A percentile compares a stretch with the other conserved stretches of the same genome.
Evolutionary conservation across 2,888 invertebrate species (phyloP).

Genomic region (Brachylomia viminalis): DNA sequence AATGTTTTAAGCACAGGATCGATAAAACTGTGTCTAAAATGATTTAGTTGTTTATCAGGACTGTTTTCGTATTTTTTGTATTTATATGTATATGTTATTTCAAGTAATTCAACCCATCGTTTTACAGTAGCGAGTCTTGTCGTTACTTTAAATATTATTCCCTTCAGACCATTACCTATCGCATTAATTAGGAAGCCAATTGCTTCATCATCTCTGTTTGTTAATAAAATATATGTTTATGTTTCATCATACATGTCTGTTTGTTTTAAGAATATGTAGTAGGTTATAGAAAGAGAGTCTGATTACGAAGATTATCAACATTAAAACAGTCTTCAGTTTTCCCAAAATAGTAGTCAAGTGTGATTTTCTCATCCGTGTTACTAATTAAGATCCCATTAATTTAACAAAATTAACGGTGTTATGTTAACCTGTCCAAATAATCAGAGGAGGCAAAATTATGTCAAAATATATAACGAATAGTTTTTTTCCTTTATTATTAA

Average conservation of each 20-base stretch:
- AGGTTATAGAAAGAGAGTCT: not conserved
- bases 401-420: conserved; percentile 21
- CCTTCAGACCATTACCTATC: not conserved
- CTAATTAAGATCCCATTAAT: conserved; percentile 43
- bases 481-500: not conserved
- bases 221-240: too few relatives aligned
- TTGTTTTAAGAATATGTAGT: not conserved
- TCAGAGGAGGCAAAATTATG: not conserved
- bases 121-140: not conserved
- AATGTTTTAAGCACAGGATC: conserved; percentile 7
- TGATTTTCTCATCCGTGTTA: conserved; percentile 15
- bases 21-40: not conserved
- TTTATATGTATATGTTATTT: too few relatives aligned
- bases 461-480: not conserved
- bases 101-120: not conserved
- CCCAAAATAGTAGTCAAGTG: conserved; percentile 6
- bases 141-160: not conserved
- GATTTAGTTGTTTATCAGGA: not conserved
- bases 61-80: not conserved
- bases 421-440: conserved; percentile 7
- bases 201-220: not conserved
- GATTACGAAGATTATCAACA: not conserved
- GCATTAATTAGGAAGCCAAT: not conserved
- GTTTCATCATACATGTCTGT: too few relatives aligned
- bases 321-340: not conserved